A percentile compares a stretch with the other conserved stretches of the same genome.
Conservation (phyloP, 2,888 invertebrate species). For the Micropterix aruncella region DNA sequence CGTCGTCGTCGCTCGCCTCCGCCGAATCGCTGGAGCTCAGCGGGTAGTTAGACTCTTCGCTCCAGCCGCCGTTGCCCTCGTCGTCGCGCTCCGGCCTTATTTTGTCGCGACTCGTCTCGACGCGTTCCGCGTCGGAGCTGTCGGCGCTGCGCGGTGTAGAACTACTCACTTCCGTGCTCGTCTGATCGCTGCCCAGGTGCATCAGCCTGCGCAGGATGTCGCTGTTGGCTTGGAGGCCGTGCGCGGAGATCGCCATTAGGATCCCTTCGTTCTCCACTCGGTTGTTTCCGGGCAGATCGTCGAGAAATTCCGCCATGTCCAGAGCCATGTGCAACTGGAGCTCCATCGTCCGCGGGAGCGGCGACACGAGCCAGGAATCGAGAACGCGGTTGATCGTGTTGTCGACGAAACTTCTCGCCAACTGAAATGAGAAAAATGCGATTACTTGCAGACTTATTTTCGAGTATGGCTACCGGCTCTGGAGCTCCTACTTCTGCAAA, state of each 20-base stretch:
- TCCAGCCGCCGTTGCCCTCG: constrained; percentile 16
- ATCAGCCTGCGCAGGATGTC: constrained; percentile 15
- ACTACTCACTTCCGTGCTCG: constrained; percentile 5
- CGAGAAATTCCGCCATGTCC: constrained; percentile 37
- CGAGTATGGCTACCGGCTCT: too few species aligned
- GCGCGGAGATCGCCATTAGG: constrained; percentile 58
- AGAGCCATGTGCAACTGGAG: constrained; percentile 20
- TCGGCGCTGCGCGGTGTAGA: constrained; percentile 12
- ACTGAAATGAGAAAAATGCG: too few species aligned
- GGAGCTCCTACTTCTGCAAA: too few species aligned
- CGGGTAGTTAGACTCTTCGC: neutral
- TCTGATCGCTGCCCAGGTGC: constrained; percentile 5
- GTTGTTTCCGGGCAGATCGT: constrained; percentile 38
- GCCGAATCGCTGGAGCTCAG: neutral
- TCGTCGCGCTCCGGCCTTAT: constrained; percentile 18
- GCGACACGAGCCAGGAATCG: constrained; percentile 41
- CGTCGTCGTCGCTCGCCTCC: neutral
- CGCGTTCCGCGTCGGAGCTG: constrained; percentile 4
- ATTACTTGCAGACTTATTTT: too few species aligned
- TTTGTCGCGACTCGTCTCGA: constrained; percentile 15
- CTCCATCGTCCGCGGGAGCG: constrained; percentile 26
- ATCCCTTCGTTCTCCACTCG: constrained; percentile 58
- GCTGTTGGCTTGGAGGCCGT: constrained; percentile 42
- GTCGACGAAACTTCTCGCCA: constrained; percentile 50
- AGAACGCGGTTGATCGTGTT: constrained; percentile 55